Evolutionary conservation across 2,113 vertebrate genomes (phyloP), one percentile per base, ranked within the genome.

Genomic region (Hoplias malabaricus): DNA sequence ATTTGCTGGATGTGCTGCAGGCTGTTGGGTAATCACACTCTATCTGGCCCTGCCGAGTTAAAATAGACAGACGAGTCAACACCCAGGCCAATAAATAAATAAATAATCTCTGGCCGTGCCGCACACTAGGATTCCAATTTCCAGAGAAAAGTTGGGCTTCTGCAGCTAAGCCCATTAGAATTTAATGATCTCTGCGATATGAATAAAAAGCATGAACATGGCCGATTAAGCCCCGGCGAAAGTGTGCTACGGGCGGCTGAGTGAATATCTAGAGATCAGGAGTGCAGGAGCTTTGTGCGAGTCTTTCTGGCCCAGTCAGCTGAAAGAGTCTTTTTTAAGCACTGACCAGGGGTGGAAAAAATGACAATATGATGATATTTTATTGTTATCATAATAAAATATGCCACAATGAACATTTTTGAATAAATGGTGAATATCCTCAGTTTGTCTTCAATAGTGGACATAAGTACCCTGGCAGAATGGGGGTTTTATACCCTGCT

Each of bases 161-260:
- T 80, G 19, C 7, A 48, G 25, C 69, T 68, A 65, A 82, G 83
- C 69, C 80, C 80, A 88, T 89, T 84, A 71, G 80, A 80, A 86
- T 86, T 87, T 88, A 86, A 88, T 87, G 84, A 88, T 75, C 71
- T n/a, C 42, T 75, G 31, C n/a, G 83, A 84, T 85, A 85, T 87
- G 84, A 85, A 81, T 83, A 83, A 84, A 82, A 85, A 73, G 73
- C 29, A 33, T 21, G 65, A 80, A 77, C 63, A 73, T 79, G 40
- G 78, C 80, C 70, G 67, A 69, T 86, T 84, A 84, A 82, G 73
- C 66, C 77, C 36, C 62, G 56, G 77, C 62, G 74, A 73, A 34
- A 78, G 62, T 75, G 62, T 74, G 79, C 40, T 82, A 59, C 36
- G 71, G 79, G 33, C 67, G 13, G 46, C 29, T 79, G 84, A 84